These are phyloP conservation scores for Python bivittatus DNA, from an alignment of 2,113 vertebrate genomes.

Conservation along the genomic window DNA sequence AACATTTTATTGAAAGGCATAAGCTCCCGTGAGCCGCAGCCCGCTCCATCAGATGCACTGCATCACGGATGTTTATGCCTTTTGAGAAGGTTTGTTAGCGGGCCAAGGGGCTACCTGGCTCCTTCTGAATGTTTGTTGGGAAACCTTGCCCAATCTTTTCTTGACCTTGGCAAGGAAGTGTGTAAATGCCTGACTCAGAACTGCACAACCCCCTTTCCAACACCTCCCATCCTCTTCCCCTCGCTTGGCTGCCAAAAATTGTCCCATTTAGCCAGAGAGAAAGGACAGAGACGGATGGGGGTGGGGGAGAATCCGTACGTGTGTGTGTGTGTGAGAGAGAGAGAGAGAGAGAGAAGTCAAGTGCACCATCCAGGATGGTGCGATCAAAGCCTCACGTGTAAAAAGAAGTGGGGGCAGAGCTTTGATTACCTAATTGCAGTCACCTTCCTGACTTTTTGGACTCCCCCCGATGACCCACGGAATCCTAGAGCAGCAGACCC, in stretches of 20 bases:
- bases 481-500: neutral
- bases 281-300: neutral
- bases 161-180: neutral
- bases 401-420: too few species aligned
- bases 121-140: neutral
- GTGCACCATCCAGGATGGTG: neutral
- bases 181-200: neutral
- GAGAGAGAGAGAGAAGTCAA: neutral
- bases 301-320: too few species aligned
- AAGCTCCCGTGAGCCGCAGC: neutral
- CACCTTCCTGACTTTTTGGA: neutral
- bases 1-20: neutral
- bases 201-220: neutral
- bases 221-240: neutral
- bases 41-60: rapidly evolving
- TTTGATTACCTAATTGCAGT: neutral
- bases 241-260: neutral
- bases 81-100: too few species aligned
- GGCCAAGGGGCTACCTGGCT: too few species aligned
- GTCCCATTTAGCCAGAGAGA: neutral
- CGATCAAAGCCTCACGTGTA: neutral
- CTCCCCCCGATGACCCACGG: neutral
- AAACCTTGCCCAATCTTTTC: neutral
- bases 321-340: too few species aligned
- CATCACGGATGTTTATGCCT: neutral